Conservation (phyloP, 2,113 vertebrate genomes). For the Pimephales promelas region DNA sequence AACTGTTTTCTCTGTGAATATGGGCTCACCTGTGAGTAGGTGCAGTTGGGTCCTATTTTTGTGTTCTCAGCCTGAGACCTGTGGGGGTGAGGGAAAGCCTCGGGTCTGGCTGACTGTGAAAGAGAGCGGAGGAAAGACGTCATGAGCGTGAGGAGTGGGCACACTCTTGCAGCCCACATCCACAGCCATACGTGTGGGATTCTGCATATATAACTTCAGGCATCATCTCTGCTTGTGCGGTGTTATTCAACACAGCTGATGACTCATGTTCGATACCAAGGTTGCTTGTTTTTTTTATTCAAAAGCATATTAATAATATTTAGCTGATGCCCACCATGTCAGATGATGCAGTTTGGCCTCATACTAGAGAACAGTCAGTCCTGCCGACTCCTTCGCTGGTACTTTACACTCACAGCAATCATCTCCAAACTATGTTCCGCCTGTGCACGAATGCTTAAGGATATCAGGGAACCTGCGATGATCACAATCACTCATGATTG, state of each 20-base stretch:
- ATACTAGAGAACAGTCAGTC: not conserved
- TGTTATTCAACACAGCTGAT: conserved; percentile 35
- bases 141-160: conserved; percentile 9
- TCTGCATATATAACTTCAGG: conserved; percentile 4
- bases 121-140: conserved; percentile 51
- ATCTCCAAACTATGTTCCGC: not conserved
- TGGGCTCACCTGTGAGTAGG: conserved; percentile 79
- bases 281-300: not conserved
- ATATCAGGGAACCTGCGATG: not conserved
- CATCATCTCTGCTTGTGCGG: conserved; percentile 19
- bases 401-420: not conserved
- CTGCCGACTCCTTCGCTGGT: not conserved
- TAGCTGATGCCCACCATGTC: not conserved
- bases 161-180: conserved; percentile 9
- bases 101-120: conserved; percentile 76
- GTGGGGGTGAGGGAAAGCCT: conserved; percentile 81
- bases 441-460: not conserved
- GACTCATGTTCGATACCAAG: conserved; percentile 39
- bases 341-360: not conserved
- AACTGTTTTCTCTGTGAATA: not conserved
- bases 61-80: conserved; percentile 73
- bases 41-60: conserved; percentile 73
- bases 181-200: conserved; percentile 20
- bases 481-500: conserved; percentile 23
- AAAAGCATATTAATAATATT: not conserved